phyloP scores from a whole-genome alignment of 2,888 invertebrate genomes.

The Hetaerina titia region DNA sequence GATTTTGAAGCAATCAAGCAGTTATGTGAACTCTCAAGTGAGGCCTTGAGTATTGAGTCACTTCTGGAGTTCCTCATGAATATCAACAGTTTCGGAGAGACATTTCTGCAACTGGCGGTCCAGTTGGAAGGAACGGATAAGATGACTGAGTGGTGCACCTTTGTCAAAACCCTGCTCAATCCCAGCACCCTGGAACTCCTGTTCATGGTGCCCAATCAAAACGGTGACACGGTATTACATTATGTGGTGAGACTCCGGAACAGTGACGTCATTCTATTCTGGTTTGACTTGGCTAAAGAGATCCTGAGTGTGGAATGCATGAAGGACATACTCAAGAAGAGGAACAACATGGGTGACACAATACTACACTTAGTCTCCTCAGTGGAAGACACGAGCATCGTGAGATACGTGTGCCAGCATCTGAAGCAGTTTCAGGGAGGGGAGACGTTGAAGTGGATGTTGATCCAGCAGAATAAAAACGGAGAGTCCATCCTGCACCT shows the following conservation, averaged over 20 bases:
- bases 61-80: slow-evolving; percentile 33
- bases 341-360: slow-evolving; percentile 26
- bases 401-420: background rate
- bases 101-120: slow-evolving; percentile 1
- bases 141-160: background rate
- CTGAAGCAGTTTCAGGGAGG: background rate
- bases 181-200: background rate
- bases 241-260: slow-evolving; percentile 12
- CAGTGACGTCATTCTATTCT: background rate
- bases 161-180: background rate
- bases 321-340: slow-evolving; percentile 14
- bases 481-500: slow-evolving; percentile 12
- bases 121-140: background rate
- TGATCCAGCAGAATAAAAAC: background rate
- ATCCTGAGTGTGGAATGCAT: background rate
- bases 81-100: slow-evolving; percentile 51
- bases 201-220: background rate
- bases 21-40: background rate
- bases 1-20: background rate
- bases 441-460: background rate
- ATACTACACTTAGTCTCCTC: slow-evolving; percentile 5
- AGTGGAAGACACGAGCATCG: background rate
- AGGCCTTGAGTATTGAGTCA: background rate
- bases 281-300: slow-evolving; percentile 18
- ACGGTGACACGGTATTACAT: slow-evolving; percentile 43